Conservation (phyloP, 2,113 vertebrate species). For the Colaptes auratus region DNA sequence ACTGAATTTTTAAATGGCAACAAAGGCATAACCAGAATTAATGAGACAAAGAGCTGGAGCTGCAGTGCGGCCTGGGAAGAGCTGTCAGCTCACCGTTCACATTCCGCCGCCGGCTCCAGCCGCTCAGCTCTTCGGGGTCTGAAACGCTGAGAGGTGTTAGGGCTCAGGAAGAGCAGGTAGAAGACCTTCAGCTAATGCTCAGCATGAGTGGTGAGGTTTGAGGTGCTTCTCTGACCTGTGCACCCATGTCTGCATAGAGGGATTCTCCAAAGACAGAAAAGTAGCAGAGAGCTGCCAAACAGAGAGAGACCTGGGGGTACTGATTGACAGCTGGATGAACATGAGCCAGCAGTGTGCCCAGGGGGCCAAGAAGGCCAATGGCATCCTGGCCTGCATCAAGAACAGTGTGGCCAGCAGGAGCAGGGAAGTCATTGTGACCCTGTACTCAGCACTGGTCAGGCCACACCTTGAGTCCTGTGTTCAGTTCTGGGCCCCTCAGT, state of each 20-base stretch:
- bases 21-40: neutral
- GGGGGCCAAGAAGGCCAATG: too few species aligned
- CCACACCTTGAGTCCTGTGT: too few species aligned
- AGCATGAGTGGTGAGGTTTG: neutral
- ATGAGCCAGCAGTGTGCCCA: too few species aligned
- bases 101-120: neutral
- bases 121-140: neutral
- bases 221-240: neutral
- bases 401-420: too few species aligned
- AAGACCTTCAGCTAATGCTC: neutral
- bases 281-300: too few species aligned
- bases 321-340: too few species aligned
- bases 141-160: neutral
- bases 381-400: too few species aligned
- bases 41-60: neutral
- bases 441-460: too few species aligned
- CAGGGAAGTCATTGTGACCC: too few species aligned
- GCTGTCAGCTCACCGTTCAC: neutral
- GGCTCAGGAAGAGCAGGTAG: neutral
- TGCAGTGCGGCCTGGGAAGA: neutral
- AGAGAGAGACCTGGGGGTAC: too few species aligned
- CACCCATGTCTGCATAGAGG: rapidly evolving
- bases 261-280: neutral
- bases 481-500: too few species aligned
- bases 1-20: neutral